phyloP scores from a whole-genome alignment of 2,888 invertebrate species.

The Esperia sulphurella region DNA sequence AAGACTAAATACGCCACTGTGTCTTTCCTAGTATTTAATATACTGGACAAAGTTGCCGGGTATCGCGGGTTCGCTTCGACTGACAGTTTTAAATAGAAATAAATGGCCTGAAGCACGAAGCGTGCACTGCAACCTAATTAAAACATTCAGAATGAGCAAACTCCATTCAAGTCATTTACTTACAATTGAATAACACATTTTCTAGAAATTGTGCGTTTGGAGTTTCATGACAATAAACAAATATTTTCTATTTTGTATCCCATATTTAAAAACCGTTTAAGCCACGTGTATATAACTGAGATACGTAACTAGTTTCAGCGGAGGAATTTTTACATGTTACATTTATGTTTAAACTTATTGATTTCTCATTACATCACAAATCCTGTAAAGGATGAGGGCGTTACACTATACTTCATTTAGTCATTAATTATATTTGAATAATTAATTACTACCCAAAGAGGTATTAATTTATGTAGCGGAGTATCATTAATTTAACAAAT shows the following conservation, averaged over 20 bases:
- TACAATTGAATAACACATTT: too few relatives aligned
- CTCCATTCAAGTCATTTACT: neutral
- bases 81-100: slow-evolving; percentile 10
- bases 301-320: too few relatives aligned
- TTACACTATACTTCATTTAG: neutral
- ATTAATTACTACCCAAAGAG: neutral
- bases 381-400: too few relatives aligned
- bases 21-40: slow-evolving; percentile 4
- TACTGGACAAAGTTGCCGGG: slow-evolving; percentile 7
- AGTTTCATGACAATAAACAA: too few relatives aligned
- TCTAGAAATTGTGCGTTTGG: too few relatives aligned
- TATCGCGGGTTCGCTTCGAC: slow-evolving; percentile 1
- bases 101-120: slow-evolving; percentile 8
- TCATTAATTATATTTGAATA: neutral
- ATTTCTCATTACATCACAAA: neutral
- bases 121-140: slow-evolving; percentile 1
- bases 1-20: too few relatives aligned
- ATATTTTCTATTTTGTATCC: too few relatives aligned
- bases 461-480: neutral
- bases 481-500: neutral
- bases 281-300: too few relatives aligned
- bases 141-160: neutral
- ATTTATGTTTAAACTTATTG: neutral
- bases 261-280: too few relatives aligned
- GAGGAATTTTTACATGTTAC: neutral